Percentiles rank a stretch among this genome's conserved stretches.
These are phyloP conservation scores for Enteromius thamalakanensis DNA, from an alignment of 2,797 vertebrate genomes.

Conservation along the genomic window DNA sequence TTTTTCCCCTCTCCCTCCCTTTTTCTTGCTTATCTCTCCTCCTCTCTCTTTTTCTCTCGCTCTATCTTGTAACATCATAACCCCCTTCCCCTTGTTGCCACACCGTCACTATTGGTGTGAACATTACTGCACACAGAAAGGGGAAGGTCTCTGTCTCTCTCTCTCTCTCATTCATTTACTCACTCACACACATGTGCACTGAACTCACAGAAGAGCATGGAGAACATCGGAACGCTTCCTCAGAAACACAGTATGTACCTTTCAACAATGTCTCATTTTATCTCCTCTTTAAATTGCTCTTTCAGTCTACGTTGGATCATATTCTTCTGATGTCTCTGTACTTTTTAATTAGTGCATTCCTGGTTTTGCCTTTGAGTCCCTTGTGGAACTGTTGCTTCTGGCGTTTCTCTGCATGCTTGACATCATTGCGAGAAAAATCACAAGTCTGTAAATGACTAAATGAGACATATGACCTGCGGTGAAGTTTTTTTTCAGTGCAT, in stretches of 20 bases:
- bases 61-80: conserved; percentile 41
- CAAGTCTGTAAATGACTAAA: conserved; percentile 5
- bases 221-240: conserved; percentile 76
- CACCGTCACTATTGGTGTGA: conserved; percentile 18
- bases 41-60: neutral
- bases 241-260: conserved; percentile 84
- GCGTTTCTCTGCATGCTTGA: conserved; percentile 18
- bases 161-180: conserved; percentile 1
- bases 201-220: conserved; percentile 70
- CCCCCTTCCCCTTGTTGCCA: conserved; percentile 11
- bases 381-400: conserved; percentile 20
- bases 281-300: conserved; percentile 29
- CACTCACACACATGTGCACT: conserved; percentile 22
- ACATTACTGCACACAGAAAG: conserved; percentile 14
- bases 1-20: neutral
- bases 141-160: conserved; percentile 9
- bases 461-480: neutral
- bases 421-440: conserved; percentile 17
- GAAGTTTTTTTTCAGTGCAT: conserved; percentile 16
- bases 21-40: conserved; percentile 11
- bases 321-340: neutral
- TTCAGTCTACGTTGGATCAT: neutral
- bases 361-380: neutral
- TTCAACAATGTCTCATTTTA: conserved; percentile 64
- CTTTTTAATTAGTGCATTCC: conserved; percentile 18